Evolutionary conservation across 2,113 vertebrate species (phyloP).

Genomic region (human (Homo sapiens)): GRCh38 chr9:10162501-10163000

Average conservation of each 20-base stretch:
- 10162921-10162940: not conserved
- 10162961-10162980: not conserved
- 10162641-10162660: no score
- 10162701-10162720: no score
- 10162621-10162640: accelerated
- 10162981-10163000: not conserved
- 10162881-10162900: not conserved
- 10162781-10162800: not conserved
- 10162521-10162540: not conserved
- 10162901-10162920: not conserved
- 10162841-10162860: not conserved
- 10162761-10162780: not conserved
- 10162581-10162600: not conserved
- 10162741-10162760: no score
- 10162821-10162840: not conserved
- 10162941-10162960: not conserved
- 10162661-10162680: no score
- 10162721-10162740: no score
- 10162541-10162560: not conserved
- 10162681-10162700: no score
- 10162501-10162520: not conserved
- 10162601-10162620: no score
- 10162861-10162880: not conserved
- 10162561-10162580: not conserved
- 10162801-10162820: not conserved